Conservation (phyloP, 2,888 invertebrate genomes). For the Drosophila acutilabella region DNA sequence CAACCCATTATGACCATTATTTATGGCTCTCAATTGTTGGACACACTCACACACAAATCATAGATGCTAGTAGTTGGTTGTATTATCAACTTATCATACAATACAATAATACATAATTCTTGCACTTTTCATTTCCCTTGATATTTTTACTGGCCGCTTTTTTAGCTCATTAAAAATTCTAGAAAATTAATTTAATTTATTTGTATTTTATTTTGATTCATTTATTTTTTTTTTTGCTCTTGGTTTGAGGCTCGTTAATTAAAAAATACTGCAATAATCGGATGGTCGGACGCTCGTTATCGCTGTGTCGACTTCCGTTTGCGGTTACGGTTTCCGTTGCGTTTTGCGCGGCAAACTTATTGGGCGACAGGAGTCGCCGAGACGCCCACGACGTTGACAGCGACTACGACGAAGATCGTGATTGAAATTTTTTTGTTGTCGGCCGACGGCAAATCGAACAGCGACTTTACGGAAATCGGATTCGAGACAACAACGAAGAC, state of each 20-base stretch:
- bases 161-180: constrained; percentile 73
- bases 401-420: constrained; percentile 53
- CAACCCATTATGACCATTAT: constrained; percentile 76
- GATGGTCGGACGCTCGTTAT: constrained; percentile 45
- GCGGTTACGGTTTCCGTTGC: constrained; percentile 33
- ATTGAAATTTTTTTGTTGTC: constrained; percentile 47
- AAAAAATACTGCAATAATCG: constrained; percentile 70
- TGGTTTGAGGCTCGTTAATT: constrained; percentile 67
- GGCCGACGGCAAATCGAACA: constrained; percentile 68
- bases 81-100: constrained; percentile 76
- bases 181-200: constrained; percentile 54
- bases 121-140: constrained; percentile 67
- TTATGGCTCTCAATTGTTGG: constrained; percentile 75
- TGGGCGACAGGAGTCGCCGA: constrained; percentile 71
- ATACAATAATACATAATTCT: constrained; percentile 68
- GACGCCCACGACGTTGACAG: constrained; percentile 47
- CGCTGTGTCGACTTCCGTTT: constrained; percentile 47
- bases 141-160: constrained; percentile 25
- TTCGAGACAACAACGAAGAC: constrained; percentile 37
- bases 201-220: no score
- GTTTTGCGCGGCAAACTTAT: constrained; percentile 38
- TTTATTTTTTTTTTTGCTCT: constrained; percentile 10
- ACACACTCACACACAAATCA: constrained; percentile 77
- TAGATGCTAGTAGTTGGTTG: constrained; percentile 22
- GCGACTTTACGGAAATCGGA: constrained; percentile 72